A percentile compares a stretch with the other conserved stretches of the same genome.
Conservation (phyloP, 2,797 vertebrate species). For the Cichlasoma orientale region DNA sequence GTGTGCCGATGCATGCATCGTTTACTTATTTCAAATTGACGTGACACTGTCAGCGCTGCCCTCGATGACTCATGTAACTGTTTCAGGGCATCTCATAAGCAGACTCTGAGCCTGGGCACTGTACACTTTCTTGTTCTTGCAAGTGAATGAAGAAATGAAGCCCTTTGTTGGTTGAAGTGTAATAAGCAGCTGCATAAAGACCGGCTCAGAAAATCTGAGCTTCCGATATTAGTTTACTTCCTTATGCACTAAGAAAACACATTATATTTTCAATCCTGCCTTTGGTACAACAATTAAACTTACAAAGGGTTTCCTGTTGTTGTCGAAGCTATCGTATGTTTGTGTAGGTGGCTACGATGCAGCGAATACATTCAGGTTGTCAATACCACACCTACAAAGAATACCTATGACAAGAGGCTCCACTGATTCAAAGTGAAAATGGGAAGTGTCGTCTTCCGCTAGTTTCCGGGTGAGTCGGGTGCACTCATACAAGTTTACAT, state of each 20-base stretch:
- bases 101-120: not conserved
- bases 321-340: slow-evolving; percentile 63
- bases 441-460: slow-evolving; percentile 92
- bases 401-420: slow-evolving; percentile 63
- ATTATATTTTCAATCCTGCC: not conserved
- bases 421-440: slow-evolving; percentile 90
- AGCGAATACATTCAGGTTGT: slow-evolving; percentile 64
- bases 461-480: slow-evolving; percentile 86
- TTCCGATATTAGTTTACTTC: not conserved
- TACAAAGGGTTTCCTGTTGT: slow-evolving; percentile 77
- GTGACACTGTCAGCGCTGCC: not conserved
- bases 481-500: slow-evolving; percentile 84
- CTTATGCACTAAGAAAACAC: not conserved
- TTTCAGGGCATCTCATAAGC: not conserved
- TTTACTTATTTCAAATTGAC: not conserved
- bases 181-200: not conserved
- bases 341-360: slow-evolving; percentile 64
- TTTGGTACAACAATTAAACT: slow-evolving; percentile 21
- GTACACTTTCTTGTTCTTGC: not conserved
- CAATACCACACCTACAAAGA: slow-evolving; percentile 69
- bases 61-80: not conserved
- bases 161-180: not conserved
- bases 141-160: not conserved
- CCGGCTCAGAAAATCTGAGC: not conserved
- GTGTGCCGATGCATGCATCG: too few relatives aligned